A percentile compares a stretch with the other conserved stretches of the same genome.
Evolutionary conservation across 1,140 invertebrate genomes (phyloP).

Genomic region (Pseudomyrmex flavicornis): DNA sequence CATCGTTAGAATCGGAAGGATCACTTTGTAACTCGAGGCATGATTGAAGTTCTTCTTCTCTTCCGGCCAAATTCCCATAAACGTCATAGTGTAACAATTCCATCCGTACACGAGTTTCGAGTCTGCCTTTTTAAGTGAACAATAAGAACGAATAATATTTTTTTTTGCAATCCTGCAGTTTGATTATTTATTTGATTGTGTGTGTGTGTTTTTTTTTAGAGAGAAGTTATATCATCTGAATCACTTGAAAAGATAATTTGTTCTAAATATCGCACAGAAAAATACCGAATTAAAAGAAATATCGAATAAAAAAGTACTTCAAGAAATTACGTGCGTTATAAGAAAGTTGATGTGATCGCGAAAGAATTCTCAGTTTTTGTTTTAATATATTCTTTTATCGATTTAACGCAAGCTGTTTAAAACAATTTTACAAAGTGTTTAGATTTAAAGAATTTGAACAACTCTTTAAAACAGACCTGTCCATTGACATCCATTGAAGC

Average conservation of each 20-base stretch:
- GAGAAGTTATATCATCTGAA: no score
- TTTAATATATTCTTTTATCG: not conserved
- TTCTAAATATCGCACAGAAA: no score
- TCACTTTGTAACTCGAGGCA: conserved; percentile 28
- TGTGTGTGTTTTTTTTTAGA: no score
- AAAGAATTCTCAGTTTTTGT: not conserved
- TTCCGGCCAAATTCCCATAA: conserved; percentile 63
- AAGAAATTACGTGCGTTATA: not conserved
- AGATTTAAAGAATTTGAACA: conserved; percentile 8
- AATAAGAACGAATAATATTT: not conserved
- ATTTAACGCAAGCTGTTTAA: not conserved
- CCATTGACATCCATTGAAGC: not conserved
- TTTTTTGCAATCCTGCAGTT: not conserved
- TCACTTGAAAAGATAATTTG: no score
- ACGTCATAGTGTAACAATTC: conserved; percentile 58
- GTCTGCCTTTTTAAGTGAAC: conserved; percentile 16
- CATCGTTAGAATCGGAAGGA: conserved; percentile 37
- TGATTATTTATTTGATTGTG: no score
- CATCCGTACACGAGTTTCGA: conserved; percentile 45
- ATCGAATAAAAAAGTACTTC: not conserved
- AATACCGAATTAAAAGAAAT: no score
- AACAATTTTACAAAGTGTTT: not conserved
- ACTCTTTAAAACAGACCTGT: conserved; percentile 35
- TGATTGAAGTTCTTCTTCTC: conserved; percentile 38
- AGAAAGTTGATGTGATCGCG: not conserved